These are phyloP conservation scores for Drymodes brunneopygia DNA, from an alignment of 2,113 vertebrate genomes.

Conservation along the genomic window DNA sequence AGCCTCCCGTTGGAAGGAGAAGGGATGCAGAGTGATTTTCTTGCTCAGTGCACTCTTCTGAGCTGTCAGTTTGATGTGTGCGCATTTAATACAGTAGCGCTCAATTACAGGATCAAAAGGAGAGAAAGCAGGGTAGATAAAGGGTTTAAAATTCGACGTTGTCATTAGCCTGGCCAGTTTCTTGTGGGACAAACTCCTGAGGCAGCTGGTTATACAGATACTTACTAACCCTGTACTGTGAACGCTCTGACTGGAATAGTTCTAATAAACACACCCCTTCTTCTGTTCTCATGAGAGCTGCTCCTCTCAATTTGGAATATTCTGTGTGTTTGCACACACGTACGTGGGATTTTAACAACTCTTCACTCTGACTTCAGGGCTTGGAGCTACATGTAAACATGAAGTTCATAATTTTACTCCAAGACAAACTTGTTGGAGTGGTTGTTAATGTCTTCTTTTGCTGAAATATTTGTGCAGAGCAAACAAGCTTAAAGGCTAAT, in stretches of 20 bases:
- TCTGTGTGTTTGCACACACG: neutral
- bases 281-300: neutral
- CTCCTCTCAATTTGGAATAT: neutral
- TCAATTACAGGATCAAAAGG: neutral
- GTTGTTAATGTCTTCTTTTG: neutral
- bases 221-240: neutral
- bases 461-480: neutral
- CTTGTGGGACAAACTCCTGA: neutral
- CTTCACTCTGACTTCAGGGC: neutral
- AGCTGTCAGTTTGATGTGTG: neutral
- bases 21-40: neutral
- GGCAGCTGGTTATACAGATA: rapidly evolving
- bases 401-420: neutral
- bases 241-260: neutral
- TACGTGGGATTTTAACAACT: neutral
- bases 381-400: neutral
- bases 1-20: neutral
- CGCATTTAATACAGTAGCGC: neutral
- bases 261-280: neutral
- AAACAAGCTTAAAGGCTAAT: neutral
- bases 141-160: neutral
- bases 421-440: neutral
- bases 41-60: neutral
- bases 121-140: neutral
- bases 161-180: neutral